These are phyloP conservation scores for Ceratotherium simum DNA, from an alignment of 2,113 vertebrate genomes.

Conservation along the genomic window DNA sequence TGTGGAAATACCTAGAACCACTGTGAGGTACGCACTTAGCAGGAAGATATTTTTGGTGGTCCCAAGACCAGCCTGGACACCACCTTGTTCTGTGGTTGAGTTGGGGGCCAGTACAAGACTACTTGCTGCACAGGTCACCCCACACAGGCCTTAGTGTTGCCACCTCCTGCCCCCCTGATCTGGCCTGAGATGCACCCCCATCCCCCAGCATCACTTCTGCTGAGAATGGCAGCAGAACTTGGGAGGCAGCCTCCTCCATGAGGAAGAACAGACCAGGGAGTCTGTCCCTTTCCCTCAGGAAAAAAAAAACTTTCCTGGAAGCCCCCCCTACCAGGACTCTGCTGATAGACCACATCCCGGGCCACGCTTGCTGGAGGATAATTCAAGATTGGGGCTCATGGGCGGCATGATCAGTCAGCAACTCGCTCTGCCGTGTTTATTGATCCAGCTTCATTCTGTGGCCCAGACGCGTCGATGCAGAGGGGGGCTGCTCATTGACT, in stretches of 20 bases:
- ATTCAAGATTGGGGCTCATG: not conserved
- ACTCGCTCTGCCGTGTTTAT: rapidly evolving
- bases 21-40: not conserved
- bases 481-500: not conserved
- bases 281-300: not conserved
- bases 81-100: not conserved
- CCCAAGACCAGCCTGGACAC: not conserved
- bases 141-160: not conserved
- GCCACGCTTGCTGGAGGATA: too few species aligned
- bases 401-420: not conserved
- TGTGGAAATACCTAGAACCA: not conserved
- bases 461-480: rapidly evolving
- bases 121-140: not conserved
- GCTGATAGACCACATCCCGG: not conserved
- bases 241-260: not conserved
- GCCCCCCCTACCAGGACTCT: not conserved
- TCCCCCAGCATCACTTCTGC: not conserved
- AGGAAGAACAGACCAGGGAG: not conserved
- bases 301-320: not conserved
- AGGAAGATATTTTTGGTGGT: not conserved
- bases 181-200: not conserved
- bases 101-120: not conserved
- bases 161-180: not conserved
- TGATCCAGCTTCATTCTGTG: rapidly evolving
- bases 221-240: not conserved